Base-by-base conservation (phyloP, 2,113 vertebrate species). In the Brachypodius melanocephalos region DNA sequence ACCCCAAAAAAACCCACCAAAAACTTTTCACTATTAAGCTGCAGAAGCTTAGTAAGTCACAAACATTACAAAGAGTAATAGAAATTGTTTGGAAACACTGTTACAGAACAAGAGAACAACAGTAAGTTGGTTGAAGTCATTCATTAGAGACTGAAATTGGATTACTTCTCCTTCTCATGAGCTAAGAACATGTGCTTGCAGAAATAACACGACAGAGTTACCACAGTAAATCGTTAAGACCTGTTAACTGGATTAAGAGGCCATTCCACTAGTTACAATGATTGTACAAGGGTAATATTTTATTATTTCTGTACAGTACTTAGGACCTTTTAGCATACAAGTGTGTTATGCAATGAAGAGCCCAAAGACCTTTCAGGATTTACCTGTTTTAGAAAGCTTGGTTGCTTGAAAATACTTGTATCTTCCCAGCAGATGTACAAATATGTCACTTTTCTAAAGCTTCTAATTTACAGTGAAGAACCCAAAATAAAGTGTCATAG, bases 201-300 rank as follows among this genome's bases (percentile, higher is more conserved):
- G 15, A 59, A 65, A 16, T 20, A 84, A 46, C 14, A 40, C 3
- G 16, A 32, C n/a, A 69, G 43, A 63, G 12, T 73, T 34, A 73
- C 11, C 0, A 1, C 2, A 11, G 24, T 36, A 65, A 65, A 24
- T 52, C 34, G 0, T 54, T 58, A 63, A 54, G 12, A 84, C 2
- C 12, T 31, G 18, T 52, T 87, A 69, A 68, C 24, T 34, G 9
- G 36, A 66, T 84, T 81, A 55, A 54, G 49, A 81, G 8, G n/a
- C 5, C 10, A 24, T 86, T 68, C 11, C 42, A 48, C 26, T 29
- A 72, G 31, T 46, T 82, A 32, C 8, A 71, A 26, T 19, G 38
- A 24, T 63, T 65, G 19, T 29, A 61, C 17, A 32, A 45, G 49
- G 51, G 13, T 4, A 88, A 46, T 36, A 31, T 57, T 85, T 61